Conservation (phyloP, 2,888 invertebrate genomes). For the Hemaris fuciformis region DNA sequence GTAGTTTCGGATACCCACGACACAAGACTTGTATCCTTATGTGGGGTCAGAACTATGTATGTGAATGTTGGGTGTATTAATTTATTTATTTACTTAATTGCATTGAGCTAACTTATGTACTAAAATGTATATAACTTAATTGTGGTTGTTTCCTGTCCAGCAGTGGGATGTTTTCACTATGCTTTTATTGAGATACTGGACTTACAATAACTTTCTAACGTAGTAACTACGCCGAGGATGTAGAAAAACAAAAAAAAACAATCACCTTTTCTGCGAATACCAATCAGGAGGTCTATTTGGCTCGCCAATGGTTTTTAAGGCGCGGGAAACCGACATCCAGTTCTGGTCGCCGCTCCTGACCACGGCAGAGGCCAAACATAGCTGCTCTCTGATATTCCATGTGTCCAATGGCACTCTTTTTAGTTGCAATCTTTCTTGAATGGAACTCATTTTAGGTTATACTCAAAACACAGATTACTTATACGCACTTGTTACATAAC, state of each 20-base stretch:
- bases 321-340: constrained; percentile 93
- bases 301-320: constrained; percentile 89
- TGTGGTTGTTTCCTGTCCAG: no score
- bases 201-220: no score
- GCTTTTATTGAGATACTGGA: no score
- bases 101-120: no score
- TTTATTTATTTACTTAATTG: no score
- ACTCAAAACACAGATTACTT: neutral
- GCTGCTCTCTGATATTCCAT: constrained; percentile 92
- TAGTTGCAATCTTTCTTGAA: constrained; percentile 74
- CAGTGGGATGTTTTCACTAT: no score
- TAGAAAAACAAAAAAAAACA: neutral
- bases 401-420: constrained; percentile 89
- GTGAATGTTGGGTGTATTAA: no score
- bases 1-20: no score
- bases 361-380: constrained; percentile 93
- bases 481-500: neutral
- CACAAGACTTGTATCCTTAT: no score
- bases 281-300: constrained; percentile 89
- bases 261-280: constrained; percentile 88
- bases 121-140: no score
- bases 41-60: no score
- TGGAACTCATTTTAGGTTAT: constrained; percentile 63
- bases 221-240: neutral
- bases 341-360: constrained; percentile 93